Percentiles rank a stretch among this genome's conserved stretches.
phyloP scores from a whole-genome alignment of 2,113 vertebrate species.

The Etia nguti region DNA sequence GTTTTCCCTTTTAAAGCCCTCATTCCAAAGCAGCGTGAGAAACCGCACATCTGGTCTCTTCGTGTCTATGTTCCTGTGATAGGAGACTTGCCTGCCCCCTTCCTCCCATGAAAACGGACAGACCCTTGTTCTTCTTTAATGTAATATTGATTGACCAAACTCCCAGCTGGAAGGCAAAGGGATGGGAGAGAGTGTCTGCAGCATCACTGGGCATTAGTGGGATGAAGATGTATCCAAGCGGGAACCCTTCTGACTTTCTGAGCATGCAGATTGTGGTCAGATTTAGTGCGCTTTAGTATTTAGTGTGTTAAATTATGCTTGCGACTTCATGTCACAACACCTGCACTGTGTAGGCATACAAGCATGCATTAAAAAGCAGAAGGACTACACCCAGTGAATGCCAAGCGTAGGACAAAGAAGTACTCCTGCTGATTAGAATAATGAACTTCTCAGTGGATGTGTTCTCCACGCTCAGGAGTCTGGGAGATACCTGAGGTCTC shows the following conservation, averaged over 20 bases:
- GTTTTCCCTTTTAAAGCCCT: background rate
- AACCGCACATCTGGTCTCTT: background rate
- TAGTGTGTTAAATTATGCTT: background rate
- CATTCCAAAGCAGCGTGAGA: background rate
- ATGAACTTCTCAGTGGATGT: background rate
- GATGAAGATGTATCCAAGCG: background rate
- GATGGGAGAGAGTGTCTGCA: background rate
- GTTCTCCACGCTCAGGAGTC: background rate
- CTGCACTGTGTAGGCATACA: background rate
- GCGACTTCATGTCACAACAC: background rate
- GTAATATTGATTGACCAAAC: conserved; percentile 30
- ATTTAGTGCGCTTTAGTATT: background rate
- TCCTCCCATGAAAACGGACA: background rate
- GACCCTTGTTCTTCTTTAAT: conserved; percentile 15
- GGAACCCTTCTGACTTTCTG: background rate
- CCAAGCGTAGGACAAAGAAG: background rate
- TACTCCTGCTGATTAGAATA: background rate
- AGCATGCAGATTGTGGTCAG: background rate
- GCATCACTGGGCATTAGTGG: background rate
- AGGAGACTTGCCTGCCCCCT: background rate
- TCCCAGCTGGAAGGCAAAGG: background rate
- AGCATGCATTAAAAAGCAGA: background rate
- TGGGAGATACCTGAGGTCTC: background rate
- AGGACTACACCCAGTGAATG: background rate
- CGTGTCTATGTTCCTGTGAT: background rate